These are phyloP conservation scores for Ruditapes philippinarum DNA, from an alignment of 1,140 invertebrate genomes.

Conservation along the genomic window DNA sequence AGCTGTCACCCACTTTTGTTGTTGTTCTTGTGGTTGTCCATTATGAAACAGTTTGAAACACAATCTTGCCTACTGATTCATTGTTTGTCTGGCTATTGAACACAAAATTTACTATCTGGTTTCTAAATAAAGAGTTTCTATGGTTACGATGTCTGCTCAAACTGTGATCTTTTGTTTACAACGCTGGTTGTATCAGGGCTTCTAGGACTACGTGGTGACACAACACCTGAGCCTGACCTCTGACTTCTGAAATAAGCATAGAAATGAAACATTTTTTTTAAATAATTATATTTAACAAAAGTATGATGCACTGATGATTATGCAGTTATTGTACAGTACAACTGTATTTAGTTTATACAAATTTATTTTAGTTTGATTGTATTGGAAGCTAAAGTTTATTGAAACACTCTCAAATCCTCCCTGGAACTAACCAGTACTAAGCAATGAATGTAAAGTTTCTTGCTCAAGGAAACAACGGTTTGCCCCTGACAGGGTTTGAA, in stretches of 20 bases:
- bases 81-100: neutral
- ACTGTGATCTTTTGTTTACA: constrained; percentile 58
- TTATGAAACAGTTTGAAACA: neutral
- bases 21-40: too few relatives aligned
- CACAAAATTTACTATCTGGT: neutral
- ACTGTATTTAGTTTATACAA: too few relatives aligned
- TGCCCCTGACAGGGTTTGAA: too few relatives aligned
- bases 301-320: too few relatives aligned
- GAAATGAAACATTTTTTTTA: neutral
- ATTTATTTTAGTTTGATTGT: too few relatives aligned
- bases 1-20: too few relatives aligned
- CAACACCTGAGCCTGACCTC: constrained; percentile 23
- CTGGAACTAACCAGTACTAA: too few relatives aligned
- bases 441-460: too few relatives aligned
- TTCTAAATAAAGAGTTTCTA: neutral
- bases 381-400: too few relatives aligned
- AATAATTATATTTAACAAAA: neutral
- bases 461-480: too few relatives aligned
- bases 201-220: constrained; percentile 33
- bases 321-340: too few relatives aligned
- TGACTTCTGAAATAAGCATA: constrained; percentile 36
- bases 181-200: constrained; percentile 46
- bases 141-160: constrained; percentile 59
- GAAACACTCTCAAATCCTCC: too few relatives aligned
- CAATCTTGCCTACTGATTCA: neutral